A percentile compares a stretch with the other conserved stretches of the same genome.
phyloP scores from a whole-genome alignment of 1,140 invertebrate genomes.

The Campoletis sonorensis region DNA sequence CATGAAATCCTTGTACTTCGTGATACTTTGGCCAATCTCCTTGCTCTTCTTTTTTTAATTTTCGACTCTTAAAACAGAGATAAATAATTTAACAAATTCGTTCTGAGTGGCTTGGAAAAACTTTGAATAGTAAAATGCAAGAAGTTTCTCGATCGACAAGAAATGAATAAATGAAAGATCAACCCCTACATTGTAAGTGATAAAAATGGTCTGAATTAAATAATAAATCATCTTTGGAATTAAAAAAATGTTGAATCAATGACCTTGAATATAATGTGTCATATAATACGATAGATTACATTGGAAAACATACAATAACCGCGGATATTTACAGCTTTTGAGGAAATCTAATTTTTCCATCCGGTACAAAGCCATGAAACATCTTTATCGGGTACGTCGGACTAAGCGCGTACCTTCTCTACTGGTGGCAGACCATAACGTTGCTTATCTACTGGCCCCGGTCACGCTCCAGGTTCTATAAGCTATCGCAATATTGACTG shows the following conservation, averaged over 20 bases:
- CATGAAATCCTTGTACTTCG: too few species aligned
- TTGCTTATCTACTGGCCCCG: neutral
- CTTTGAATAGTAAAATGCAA: too few species aligned
- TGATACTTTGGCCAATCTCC: too few species aligned
- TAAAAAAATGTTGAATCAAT: neutral
- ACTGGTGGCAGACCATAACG: conserved; percentile 1
- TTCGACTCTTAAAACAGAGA: too few species aligned
- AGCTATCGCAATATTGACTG: neutral
- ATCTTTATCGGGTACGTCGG: neutral
- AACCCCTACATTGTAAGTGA: neutral
- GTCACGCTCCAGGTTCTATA: neutral
- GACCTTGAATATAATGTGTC: neutral
- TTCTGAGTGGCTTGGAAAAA: too few species aligned
- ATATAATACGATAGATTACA: too few species aligned
- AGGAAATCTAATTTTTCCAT: neutral
- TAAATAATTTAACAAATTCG: too few species aligned
- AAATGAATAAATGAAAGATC: too few species aligned
- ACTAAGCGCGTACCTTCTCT: neutral
- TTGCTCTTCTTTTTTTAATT: too few species aligned
- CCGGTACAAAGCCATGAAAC: neutral
- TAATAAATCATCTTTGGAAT: neutral
- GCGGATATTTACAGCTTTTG: neutral
- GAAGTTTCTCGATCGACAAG: too few species aligned
- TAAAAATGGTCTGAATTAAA: neutral
- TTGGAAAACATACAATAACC: neutral